Conservation (phyloP, 2,797 vertebrate genomes). For the Alcedo atthis region DNA sequence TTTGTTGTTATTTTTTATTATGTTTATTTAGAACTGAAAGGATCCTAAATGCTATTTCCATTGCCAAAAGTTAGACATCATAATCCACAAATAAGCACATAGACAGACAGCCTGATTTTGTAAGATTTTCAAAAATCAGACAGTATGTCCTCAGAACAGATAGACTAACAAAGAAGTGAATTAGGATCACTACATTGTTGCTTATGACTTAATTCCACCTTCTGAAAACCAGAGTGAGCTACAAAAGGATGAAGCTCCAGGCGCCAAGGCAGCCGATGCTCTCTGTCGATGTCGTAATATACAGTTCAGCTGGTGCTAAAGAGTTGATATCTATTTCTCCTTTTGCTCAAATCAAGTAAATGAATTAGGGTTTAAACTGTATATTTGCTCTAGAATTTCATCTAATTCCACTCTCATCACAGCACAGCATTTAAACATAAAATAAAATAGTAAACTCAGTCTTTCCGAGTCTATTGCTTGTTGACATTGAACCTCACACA, state of each 20-base stretch:
- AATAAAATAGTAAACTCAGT: conserved; percentile 63
- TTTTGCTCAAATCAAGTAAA: conserved; percentile 2
- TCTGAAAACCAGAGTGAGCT: neutral
- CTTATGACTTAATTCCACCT: neutral
- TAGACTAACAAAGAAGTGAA: neutral
- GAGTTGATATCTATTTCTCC: conserved; percentile 15
- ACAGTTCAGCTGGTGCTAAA: conserved; percentile 29
- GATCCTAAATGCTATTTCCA: neutral
- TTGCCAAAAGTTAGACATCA: neutral
- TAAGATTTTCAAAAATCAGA: neutral
- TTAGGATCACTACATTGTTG: neutral
- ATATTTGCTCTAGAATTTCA: conserved; percentile 69
- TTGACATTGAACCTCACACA: conserved; percentile 76
- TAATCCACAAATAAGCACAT: neutral
- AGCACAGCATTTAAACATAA: conserved; percentile 72
- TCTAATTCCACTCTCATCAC: conserved; percentile 54
- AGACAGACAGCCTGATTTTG: neutral
- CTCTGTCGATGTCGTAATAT: neutral
- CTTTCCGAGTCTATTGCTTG: conserved; percentile 69
- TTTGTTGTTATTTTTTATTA: neutral
- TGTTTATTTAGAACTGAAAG: conserved; percentile 6
- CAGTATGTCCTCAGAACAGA: neutral
- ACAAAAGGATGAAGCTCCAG: neutral
- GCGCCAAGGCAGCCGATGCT: neutral
- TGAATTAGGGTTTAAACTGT: conserved; percentile 32